Percentiles rank a stretch among this genome's conserved stretches.
phyloP scores from a whole-genome alignment of 2,797 vertebrate species.

The Lepus townsendii region DNA sequence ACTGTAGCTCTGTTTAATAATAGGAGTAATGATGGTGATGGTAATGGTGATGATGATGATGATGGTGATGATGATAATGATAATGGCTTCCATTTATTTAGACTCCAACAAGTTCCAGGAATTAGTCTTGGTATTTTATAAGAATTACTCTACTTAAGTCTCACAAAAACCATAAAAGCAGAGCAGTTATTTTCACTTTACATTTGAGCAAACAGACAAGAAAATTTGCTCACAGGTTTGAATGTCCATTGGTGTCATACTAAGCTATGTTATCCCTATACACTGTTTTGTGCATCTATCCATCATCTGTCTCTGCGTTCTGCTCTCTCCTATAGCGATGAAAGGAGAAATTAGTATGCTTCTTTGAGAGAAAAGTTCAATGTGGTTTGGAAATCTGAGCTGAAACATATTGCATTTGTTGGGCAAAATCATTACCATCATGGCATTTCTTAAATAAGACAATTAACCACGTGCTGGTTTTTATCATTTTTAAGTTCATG shows the following conservation, averaged over 20 bases:
- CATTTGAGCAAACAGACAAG: conserved; percentile 47
- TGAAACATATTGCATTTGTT: conserved; percentile 27
- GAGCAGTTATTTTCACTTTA: conserved; percentile 50
- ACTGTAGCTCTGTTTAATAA: conserved; percentile 55
- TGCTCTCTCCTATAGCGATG: not conserved
- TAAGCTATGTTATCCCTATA: not conserved
- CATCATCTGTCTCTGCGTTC: conserved; percentile 1
- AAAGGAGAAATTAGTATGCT: not conserved
- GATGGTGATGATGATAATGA: not conserved
- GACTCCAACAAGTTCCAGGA: not conserved
- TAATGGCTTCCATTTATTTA: conserved; percentile 42
- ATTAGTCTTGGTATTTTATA: conserved; percentile 13
- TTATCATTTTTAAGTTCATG: not conserved
- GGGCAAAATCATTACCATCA: conserved; percentile 7
- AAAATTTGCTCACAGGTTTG: conserved; percentile 44
- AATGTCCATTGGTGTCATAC: not conserved
- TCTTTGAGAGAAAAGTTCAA: conserved; percentile 49
- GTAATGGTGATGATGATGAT: not conserved
- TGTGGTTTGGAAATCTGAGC: not conserved
- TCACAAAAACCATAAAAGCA: conserved; percentile 7
- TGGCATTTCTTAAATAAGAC: conserved; percentile 39
- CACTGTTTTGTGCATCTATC: not conserved
- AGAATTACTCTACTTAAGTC: conserved; percentile 46
- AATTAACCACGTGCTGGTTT: conserved; percentile 12
- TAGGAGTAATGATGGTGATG: conserved; percentile 23